These are phyloP conservation scores for Drosophila aff. DNA, from an alignment of 1,140 invertebrate species.

Conservation along the genomic window DNA sequence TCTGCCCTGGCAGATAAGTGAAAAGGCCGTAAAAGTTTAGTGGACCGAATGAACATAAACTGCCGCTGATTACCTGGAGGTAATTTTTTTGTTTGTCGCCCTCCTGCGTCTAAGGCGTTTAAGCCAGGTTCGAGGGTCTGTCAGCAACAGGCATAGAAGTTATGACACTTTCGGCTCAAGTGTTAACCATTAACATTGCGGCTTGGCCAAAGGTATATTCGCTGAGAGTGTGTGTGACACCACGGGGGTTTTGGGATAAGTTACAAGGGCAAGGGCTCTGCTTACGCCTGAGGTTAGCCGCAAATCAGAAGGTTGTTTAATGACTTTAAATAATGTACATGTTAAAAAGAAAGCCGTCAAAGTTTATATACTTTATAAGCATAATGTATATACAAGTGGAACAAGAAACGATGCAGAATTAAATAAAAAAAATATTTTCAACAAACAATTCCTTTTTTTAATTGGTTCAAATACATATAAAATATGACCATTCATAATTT, in stretches of 20 bases:
- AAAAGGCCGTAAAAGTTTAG: conserved; percentile 70
- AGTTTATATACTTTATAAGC: neutral
- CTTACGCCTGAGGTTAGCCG: neutral
- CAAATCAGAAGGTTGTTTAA: conserved; percentile 7
- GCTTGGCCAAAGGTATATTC: conserved; percentile 1
- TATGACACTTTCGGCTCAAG: conserved; percentile 50
- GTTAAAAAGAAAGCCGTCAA: neutral
- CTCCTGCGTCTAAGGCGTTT: conserved; percentile 28
- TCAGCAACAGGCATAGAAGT: conserved; percentile 69
- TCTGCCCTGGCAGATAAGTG: conserved; percentile 57
- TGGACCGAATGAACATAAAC: conserved; percentile 74
- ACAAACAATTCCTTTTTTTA: neutral
- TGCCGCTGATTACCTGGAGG: conserved; percentile 68
- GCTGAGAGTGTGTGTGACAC: no score
- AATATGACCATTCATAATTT: neutral
- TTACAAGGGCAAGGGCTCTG: neutral
- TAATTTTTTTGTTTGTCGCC: conserved; percentile 40
- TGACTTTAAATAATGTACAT: neutral
- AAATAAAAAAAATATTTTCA: neutral
- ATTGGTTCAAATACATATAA: neutral
- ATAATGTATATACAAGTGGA: neutral
- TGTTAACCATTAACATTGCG: conserved; percentile 34
- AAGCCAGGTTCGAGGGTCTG: conserved; percentile 46
- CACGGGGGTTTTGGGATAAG: no score
- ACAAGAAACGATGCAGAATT: neutral